Base-by-base conservation (phyloP, 2,113 vertebrate species). In the Zosterops borbonicus region DNA sequence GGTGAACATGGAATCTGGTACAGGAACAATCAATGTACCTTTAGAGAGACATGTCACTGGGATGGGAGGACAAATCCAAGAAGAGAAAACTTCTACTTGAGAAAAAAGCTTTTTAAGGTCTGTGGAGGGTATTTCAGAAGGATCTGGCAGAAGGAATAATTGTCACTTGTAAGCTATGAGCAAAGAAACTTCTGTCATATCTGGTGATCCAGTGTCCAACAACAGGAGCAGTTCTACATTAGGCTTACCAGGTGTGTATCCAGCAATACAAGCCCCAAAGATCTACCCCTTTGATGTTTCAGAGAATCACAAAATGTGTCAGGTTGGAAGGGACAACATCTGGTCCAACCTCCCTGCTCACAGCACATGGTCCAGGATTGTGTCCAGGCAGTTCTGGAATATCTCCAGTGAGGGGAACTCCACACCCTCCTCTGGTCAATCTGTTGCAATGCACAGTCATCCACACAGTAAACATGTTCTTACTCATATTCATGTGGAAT, bases 21-120 rank as follows among this genome's bases (percentile, higher is more conserved):
- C 22, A 90, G 19, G 41, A 69, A 52, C 3, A n/a, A 0, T 0
- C 50, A 28, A 3, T 11, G n/a, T 14, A 11, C 12, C 5, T 73
- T 58, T 44, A 1, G 1, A 62, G 27, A 69, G 49, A 60, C 5
- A 27, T 49, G 19, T 25, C n/a, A 39, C 25, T 69, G 53, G 7
- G 18, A 10, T 21, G 22, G 6, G 6, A 31, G 42, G 3, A 67
- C 4, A 53, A 91, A 85, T 81, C 6, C 28, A 52, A 47, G 53
- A 71, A 53, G 11, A 63, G 42, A 69, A 74, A 53, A n/a, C 4
- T 67, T 82, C 20, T 13, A 14, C 18, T 63, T 82, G 15, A 67
- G 44, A 42, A 67, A 56, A 86, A 86, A 46, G 14, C 13, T 93
- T 83, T 29, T 9, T 50, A 64, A 84, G 7, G 8, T 65, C 21